Percentiles rank a stretch among this genome's conserved stretches.
These are phyloP conservation scores for Diaperis boleti DNA, from an alignment of 2,888 invertebrate genomes.

Conservation along the genomic window DNA sequence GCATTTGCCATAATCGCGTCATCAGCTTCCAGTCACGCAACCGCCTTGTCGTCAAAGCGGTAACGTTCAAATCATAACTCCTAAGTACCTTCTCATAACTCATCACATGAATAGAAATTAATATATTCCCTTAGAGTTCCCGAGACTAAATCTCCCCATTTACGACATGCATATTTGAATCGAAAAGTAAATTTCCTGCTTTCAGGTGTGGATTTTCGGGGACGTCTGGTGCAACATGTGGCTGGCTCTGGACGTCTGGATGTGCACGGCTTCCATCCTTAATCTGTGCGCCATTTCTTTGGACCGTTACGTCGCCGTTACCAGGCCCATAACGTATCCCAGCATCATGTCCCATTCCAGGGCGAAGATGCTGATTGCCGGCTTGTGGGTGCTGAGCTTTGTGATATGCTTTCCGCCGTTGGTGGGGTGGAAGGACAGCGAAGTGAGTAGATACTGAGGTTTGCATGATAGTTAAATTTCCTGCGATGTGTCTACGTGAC, in stretches of 20 bases:
- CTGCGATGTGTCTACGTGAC: no score
- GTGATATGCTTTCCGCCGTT: slow-evolving; percentile 97
- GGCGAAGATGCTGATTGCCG: slow-evolving; percentile 88
- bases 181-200: slow-evolving; percentile 1
- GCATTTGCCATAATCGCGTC: no score
- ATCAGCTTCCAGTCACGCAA: no score
- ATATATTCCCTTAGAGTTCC: no score
- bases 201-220: slow-evolving; percentile 96
- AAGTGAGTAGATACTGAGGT: no score
- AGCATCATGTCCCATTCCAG: slow-evolving; percentile 88
- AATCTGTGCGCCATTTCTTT: slow-evolving; percentile 96
- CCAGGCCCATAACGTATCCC: slow-evolving; percentile 95
- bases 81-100: no score
- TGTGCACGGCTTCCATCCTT: slow-evolving; percentile 97
- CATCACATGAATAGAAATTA: no score
- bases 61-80: no score
- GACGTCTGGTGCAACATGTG: slow-evolving; percentile 96
- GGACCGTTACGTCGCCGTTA: slow-evolving; percentile 96
- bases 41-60: no score
- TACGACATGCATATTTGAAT: no score
- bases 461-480: no score
- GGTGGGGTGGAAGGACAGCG: slow-evolving; percentile 90
- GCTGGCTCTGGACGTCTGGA: slow-evolving; percentile 98
- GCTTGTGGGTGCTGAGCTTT: slow-evolving; percentile 96
- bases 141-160: no score